These are phyloP conservation scores for Oncorhynchus keta DNA, from an alignment of 2,113 vertebrate genomes.

Conservation along the genomic window DNA sequence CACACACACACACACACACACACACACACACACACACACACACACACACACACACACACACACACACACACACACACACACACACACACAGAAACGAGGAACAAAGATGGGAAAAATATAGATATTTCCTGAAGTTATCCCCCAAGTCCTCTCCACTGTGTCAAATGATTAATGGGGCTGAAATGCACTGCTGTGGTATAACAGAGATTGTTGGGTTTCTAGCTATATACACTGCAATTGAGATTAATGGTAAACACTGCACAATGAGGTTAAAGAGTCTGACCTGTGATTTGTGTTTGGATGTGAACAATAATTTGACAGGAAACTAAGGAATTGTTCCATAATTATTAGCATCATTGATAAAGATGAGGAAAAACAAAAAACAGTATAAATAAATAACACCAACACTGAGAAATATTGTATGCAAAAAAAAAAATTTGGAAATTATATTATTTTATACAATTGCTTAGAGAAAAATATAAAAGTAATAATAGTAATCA, in stretches of 20 bases:
- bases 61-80: not conserved
- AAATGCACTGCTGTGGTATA: slow-evolving; percentile 31
- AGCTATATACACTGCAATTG: slow-evolving; percentile 25
- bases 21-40: too few relatives aligned
- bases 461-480: too few relatives aligned
- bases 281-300: not conserved
- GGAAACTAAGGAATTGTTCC: not conserved
- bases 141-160: slow-evolving; percentile 31
- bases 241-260: slow-evolving; percentile 38
- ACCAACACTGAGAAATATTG: too few relatives aligned
- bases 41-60: too few relatives aligned
- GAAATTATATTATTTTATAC: too few relatives aligned
- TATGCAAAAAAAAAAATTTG: too few relatives aligned
- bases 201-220: slow-evolving; percentile 20
- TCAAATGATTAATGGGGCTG: slow-evolving; percentile 45
- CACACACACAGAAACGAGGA: slow-evolving; percentile 3
- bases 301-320: slow-evolving; percentile 2
- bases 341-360: too few relatives aligned
- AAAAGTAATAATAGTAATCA: too few relatives aligned
- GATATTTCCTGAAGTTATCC: slow-evolving; percentile 50
- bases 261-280: slow-evolving; percentile 10
- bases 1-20: too few relatives aligned
- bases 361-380: too few relatives aligned
- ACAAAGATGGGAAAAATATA: slow-evolving; percentile 7
- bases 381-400: too few relatives aligned